A percentile compares a stretch with the other conserved stretches of the same genome.
Conservation (phyloP, 2,888 invertebrate species). For the Agrypnus murinus region DNA sequence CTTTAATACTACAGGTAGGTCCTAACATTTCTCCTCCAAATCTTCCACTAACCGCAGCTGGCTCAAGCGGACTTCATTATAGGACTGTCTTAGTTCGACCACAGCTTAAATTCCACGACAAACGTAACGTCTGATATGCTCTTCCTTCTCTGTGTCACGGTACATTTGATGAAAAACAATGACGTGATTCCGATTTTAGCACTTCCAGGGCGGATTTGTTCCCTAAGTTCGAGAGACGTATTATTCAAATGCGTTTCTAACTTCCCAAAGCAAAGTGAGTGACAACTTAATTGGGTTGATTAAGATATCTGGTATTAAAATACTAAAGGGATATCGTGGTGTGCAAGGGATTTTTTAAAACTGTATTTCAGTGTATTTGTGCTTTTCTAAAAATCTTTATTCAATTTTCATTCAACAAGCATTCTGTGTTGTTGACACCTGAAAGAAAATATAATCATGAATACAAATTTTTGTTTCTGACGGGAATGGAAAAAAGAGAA, state of each 20-base stretch:
- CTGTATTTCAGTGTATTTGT: no score
- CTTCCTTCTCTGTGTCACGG: conserved; percentile 14
- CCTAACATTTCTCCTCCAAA: conserved; percentile 36
- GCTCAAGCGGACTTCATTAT: conserved; percentile 38
- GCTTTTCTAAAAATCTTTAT: no score
- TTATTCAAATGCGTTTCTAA: conserved; percentile 47
- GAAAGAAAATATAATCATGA: conserved; percentile 8
- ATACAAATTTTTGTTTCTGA: conserved; percentile 16
- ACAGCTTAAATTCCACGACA: conserved; percentile 23
- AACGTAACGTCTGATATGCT: not conserved
- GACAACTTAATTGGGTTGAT: conserved; percentile 49
- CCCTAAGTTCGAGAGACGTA: conserved; percentile 41
- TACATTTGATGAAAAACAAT: conserved; percentile 18
- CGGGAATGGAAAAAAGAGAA: not conserved
- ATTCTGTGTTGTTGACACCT: not conserved
- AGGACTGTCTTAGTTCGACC: conserved; percentile 36
- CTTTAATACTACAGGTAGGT: conserved; percentile 35
- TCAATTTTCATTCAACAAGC: not conserved
- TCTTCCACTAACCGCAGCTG: conserved; percentile 38
- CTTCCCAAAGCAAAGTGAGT: conserved; percentile 40
- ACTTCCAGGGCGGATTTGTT: conserved; percentile 35
- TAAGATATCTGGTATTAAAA: conserved; percentile 42
- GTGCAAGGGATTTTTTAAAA: not conserved
- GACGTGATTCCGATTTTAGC: conserved; percentile 24
- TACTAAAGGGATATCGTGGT: conserved; percentile 15